These are phyloP conservation scores for Scarus forsteni DNA, from an alignment of 2,797 vertebrate genomes.

Conservation along the genomic window DNA sequence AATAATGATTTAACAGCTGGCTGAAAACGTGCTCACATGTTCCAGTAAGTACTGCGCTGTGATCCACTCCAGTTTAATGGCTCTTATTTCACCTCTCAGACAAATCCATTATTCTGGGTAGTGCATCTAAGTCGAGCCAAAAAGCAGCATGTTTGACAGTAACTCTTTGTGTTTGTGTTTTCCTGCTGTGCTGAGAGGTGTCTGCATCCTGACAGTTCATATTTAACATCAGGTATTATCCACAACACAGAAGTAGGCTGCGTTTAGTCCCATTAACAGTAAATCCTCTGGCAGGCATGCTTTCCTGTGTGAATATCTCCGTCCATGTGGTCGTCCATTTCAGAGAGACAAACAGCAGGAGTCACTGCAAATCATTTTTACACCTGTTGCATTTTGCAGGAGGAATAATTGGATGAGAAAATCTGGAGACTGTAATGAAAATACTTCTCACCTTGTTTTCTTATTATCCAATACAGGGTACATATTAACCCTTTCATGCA, in stretches of 20 bases:
- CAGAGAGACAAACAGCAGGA: conserved; percentile 35
- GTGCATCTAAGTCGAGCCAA: conserved; percentile 42
- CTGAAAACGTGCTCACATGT: conserved; percentile 43
- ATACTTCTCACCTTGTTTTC: not conserved
- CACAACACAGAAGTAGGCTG: conserved; percentile 25
- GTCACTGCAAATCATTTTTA: conserved; percentile 39
- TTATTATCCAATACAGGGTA: no score
- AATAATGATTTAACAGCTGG: conserved; percentile 69
- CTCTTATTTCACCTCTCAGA: conserved; percentile 67
- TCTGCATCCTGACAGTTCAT: conserved; percentile 39
- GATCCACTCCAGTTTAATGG: conserved; percentile 33
- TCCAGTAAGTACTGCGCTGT: conserved; percentile 40
- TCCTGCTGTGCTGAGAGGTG: conserved; percentile 46
- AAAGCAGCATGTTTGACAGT: conserved; percentile 27
- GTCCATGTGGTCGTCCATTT: conserved; percentile 12
- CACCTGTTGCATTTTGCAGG: conserved; percentile 34
- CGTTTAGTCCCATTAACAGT: conserved; percentile 11
- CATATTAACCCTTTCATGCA: no score
- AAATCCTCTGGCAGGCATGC: conserved; percentile 26
- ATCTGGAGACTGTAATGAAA: conserved; percentile 10
- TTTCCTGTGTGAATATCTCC: conserved; percentile 5
- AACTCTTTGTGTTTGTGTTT: conserved; percentile 59
- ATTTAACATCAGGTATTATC: conserved; percentile 46
- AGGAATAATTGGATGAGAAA: conserved; percentile 25
- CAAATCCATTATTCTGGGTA: conserved; percentile 51